These are phyloP conservation scores for Helleia helle DNA, from an alignment of 2,888 invertebrate genomes.

Conservation along the genomic window DNA sequence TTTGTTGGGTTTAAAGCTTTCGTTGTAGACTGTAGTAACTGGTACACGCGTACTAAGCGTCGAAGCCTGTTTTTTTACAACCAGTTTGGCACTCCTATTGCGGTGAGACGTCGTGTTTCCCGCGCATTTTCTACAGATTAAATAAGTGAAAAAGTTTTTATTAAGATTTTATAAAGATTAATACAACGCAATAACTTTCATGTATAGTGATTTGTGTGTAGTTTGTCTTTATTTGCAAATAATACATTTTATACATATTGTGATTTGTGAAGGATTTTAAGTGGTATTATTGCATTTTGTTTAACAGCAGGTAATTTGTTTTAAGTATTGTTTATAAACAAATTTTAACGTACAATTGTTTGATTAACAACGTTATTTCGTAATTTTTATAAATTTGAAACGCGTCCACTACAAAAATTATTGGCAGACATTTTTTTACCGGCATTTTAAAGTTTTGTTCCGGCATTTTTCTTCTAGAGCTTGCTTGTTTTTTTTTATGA, in stretches of 20 bases:
- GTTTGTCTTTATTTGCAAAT: not conserved
- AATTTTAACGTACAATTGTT: no score
- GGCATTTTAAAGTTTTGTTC: no score
- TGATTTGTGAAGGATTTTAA: no score
- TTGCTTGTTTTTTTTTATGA: no score
- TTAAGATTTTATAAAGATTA: not conserved
- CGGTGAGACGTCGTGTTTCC: slow-evolving; percentile 44
- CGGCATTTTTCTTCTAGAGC: no score
- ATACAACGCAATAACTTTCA: not conserved
- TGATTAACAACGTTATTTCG: not conserved
- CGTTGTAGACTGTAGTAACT: slow-evolving; percentile 6
- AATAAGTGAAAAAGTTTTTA: slow-evolving; percentile 16
- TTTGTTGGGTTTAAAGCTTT: slow-evolving; percentile 3
- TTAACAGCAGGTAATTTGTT: no score
- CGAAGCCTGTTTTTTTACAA: slow-evolving; percentile 22
- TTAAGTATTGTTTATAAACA: slow-evolving; percentile 6
- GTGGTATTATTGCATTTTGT: no score
- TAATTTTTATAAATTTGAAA: not conserved
- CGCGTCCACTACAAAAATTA: no score
- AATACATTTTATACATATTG: not conserved
- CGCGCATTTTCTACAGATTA: slow-evolving; percentile 42
- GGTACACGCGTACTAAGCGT: slow-evolving; percentile 7
- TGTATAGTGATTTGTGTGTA: not conserved
- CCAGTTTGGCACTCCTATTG: slow-evolving; percentile 43
- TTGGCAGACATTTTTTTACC: no score